A percentile compares a stretch with the other conserved stretches of the same genome.
These are phyloP conservation scores for Volucella zonaria DNA, from an alignment of 2,888 invertebrate species.

Conservation along the genomic window DNA sequence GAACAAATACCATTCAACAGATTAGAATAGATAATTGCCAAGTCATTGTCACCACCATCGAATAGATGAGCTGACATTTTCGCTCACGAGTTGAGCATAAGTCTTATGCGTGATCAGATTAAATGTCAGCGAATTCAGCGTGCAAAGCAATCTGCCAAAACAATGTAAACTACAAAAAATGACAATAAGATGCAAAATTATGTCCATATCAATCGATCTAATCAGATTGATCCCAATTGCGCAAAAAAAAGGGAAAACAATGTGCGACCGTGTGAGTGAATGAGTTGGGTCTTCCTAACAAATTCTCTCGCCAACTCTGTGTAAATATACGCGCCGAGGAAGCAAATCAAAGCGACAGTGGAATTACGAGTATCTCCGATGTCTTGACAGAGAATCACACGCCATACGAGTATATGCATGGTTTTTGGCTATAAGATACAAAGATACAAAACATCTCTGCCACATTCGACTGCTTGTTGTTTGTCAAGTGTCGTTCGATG, in stretches of 20 bases:
- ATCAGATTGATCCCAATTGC: conserved; percentile 8
- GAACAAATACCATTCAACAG: too few relatives aligned
- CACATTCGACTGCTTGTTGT: conserved; percentile 29
- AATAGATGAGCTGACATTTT: neutral
- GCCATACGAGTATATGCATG: neutral
- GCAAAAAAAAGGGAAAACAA: conserved; percentile 12
- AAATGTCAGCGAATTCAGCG: neutral
- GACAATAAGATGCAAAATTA: neutral
- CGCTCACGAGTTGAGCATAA: conserved; percentile 1
- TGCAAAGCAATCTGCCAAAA: conserved; percentile 7
- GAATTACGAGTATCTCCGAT: conserved; percentile 2
- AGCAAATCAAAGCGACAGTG: conserved; percentile 29
- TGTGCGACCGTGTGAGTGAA: neutral
- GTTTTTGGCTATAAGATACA: conserved; percentile 1
- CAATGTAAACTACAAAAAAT: neutral
- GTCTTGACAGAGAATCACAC: conserved; percentile 19
- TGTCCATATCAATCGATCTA: neutral
- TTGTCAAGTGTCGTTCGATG: conserved; percentile 77
- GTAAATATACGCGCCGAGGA: conserved; percentile 19
- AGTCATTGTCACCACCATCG: too few relatives aligned
- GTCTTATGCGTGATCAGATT: neutral
- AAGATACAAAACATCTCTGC: conserved; percentile 24
- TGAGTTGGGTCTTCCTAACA: neutral
- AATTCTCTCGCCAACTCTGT: conserved; percentile 13
- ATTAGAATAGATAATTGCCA: too few relatives aligned